phyloP scores from a whole-genome alignment of 1,140 invertebrate genomes.

The Eurosta solidaginis region DNA sequence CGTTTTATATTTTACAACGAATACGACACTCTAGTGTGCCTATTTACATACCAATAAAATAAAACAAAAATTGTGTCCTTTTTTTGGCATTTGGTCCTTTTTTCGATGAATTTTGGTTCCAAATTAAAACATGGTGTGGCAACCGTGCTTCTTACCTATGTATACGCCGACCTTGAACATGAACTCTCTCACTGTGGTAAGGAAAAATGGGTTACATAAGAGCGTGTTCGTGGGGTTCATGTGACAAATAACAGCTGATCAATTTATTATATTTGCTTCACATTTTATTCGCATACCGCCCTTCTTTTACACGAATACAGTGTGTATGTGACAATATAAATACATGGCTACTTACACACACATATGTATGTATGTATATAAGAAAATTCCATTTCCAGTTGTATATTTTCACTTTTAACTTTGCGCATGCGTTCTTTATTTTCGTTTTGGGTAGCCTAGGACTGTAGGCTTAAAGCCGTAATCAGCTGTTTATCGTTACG shows the following conservation, averaged over 20 bases:
- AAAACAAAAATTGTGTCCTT: too few species aligned
- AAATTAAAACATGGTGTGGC: too few species aligned
- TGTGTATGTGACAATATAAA: not conserved
- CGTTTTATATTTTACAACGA: too few species aligned
- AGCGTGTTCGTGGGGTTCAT: not conserved
- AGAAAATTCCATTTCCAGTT: not conserved
- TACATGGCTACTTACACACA: not conserved
- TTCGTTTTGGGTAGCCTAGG: not conserved
- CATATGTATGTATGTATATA: not conserved
- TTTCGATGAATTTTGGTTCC: too few species aligned
- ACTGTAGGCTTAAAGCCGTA: too few species aligned
- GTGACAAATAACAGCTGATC: conserved; percentile 14
- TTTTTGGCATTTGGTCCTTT: too few species aligned
- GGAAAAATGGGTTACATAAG: not conserved
- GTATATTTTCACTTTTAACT: not conserved
- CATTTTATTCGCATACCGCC: too few species aligned
- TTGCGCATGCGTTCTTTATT: not conserved
- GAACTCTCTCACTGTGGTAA: not conserved
- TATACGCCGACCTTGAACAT: not conserved
- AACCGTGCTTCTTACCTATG: not conserved
- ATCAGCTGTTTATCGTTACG: too few species aligned
- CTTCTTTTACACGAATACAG: not conserved
- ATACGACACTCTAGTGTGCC: too few species aligned
- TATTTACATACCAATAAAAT: too few species aligned
- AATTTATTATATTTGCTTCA: too few species aligned